These are phyloP conservation scores for Clistopyga incitator DNA, from an alignment of 2,888 invertebrate genomes.

Conservation along the genomic window DNA sequence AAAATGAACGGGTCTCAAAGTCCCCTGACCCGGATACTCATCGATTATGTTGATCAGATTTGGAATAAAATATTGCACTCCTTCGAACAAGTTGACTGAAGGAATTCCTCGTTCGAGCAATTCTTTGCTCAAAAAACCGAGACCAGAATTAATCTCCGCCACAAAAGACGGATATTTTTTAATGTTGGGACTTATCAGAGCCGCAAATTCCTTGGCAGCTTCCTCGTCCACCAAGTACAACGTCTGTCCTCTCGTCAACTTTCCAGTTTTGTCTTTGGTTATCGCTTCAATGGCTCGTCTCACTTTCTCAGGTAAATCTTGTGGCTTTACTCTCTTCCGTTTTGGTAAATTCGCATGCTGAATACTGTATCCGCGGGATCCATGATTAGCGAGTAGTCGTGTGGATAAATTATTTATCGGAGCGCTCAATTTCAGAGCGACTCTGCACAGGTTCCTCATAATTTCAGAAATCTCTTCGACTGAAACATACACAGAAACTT, in stretches of 20 bases:
- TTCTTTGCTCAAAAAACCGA: slow-evolving; percentile 87
- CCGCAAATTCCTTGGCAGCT: slow-evolving; percentile 83
- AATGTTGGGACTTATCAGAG: slow-evolving; percentile 82
- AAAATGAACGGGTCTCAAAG: slow-evolving; percentile 86
- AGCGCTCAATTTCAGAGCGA: not conserved
- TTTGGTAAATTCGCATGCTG: not conserved
- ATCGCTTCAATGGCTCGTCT: not conserved
- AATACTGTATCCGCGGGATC: not conserved
- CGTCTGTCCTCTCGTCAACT: not conserved
- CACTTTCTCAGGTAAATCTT: not conserved
- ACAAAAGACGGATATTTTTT: slow-evolving; percentile 81
- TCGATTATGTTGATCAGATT: slow-evolving; percentile 84
- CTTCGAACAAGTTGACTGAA: slow-evolving; percentile 87
- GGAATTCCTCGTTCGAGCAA: slow-evolving; percentile 85
- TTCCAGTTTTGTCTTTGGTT: slow-evolving; percentile 1
- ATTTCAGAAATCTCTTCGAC: not conserved
- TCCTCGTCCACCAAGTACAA: slow-evolving; percentile 78
- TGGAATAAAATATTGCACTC: slow-evolving; percentile 84
- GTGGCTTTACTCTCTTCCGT: too few relatives aligned
- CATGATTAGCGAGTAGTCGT: not conserved
- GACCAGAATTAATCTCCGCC: slow-evolving; percentile 90
- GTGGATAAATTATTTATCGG: not conserved
- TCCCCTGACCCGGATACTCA: slow-evolving; percentile 83
- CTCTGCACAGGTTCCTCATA: not conserved
- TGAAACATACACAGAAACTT: too few relatives aligned